These are phyloP conservation scores for Acipenser ruthenus DNA, from an alignment of 2,797 vertebrate genomes.

Conservation along the genomic window DNA sequence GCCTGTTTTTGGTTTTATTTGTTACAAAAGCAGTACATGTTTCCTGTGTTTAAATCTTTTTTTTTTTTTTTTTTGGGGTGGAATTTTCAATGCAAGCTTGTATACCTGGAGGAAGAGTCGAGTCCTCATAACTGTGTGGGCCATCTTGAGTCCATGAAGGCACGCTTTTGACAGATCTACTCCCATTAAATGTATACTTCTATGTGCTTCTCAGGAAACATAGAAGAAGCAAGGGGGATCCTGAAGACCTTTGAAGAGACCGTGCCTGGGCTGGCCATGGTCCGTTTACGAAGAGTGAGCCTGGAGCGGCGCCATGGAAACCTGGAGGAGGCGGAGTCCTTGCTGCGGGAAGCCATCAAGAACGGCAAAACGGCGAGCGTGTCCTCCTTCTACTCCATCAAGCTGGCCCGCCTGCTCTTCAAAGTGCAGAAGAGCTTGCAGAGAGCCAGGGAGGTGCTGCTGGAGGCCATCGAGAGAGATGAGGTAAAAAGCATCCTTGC, in stretches of 20 bases:
- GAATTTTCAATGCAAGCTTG: too few relatives aligned
- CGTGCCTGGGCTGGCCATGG: conserved; percentile 82
- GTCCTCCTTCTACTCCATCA: conserved; percentile 85
- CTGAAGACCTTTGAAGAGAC: conserved; percentile 75
- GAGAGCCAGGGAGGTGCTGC: conserved; percentile 85
- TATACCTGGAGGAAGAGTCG: too few relatives aligned
- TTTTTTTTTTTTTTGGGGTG: too few relatives aligned
- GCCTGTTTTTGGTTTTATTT: too few relatives aligned
- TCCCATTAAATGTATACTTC: too few relatives aligned
- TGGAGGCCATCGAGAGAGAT: conserved; percentile 88
- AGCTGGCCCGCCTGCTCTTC: conserved; percentile 80
- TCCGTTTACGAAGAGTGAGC: conserved; percentile 85
- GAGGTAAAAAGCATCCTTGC: conserved; percentile 55
- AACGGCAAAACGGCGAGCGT: conserved; percentile 68
- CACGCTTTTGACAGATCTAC: too few relatives aligned
- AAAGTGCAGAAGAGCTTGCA: conserved; percentile 82
- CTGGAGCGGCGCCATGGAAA: conserved; percentile 89
- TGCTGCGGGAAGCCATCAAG: conserved; percentile 81
- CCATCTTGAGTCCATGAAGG: too few relatives aligned
- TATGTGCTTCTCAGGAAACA: conserved; percentile 58
- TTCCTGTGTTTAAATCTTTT: too few relatives aligned
- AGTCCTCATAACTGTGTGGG: too few relatives aligned
- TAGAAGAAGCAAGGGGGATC: conserved; percentile 82
- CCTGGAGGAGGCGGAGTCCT: conserved; percentile 79
- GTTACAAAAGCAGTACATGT: too few relatives aligned